Evolutionary conservation across 2,888 invertebrate genomes (phyloP).

Genomic region (Campoplex nolae): DNA sequence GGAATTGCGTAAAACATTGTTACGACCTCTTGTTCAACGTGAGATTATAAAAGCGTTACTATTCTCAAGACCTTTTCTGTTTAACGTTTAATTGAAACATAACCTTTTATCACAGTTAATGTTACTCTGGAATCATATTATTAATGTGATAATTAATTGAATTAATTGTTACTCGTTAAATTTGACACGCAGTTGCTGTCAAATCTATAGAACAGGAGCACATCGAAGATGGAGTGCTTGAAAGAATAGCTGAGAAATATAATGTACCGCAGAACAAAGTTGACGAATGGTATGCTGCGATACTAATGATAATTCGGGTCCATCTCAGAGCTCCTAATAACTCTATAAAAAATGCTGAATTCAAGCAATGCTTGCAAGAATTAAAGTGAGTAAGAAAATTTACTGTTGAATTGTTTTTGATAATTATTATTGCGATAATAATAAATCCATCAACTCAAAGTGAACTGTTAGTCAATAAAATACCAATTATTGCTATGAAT

Average conservation of each 20-base stretch:
- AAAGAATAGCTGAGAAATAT: slow-evolving; percentile 80
- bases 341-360: slow-evolving; percentile 84
- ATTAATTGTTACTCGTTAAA: background rate
- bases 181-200: slow-evolving; percentile 77
- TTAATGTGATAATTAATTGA: slow-evolving; percentile 12
- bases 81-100: background rate
- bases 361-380: slow-evolving; percentile 85
- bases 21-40: slow-evolving; percentile 81
- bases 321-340: slow-evolving; percentile 85
- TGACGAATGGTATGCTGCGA: slow-evolving; percentile 85
- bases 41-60: slow-evolving; percentile 66
- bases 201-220: slow-evolving; percentile 81
- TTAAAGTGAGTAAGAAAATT: slow-evolving; percentile 79
- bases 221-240: slow-evolving; percentile 81
- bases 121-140: background rate
- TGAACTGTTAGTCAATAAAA: background rate
- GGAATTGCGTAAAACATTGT: slow-evolving; percentile 78
- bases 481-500: background rate
- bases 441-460: too few species aligned
- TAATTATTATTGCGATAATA: background rate
- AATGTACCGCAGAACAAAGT: slow-evolving; percentile 83
- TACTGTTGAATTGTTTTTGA: background rate
- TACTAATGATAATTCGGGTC: slow-evolving; percentile 85
- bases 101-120: background rate
- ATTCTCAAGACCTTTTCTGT: background rate